Evolutionary conservation across 2,797 vertebrate genomes (phyloP).

Genomic region (Lacerta viridis): DNA sequence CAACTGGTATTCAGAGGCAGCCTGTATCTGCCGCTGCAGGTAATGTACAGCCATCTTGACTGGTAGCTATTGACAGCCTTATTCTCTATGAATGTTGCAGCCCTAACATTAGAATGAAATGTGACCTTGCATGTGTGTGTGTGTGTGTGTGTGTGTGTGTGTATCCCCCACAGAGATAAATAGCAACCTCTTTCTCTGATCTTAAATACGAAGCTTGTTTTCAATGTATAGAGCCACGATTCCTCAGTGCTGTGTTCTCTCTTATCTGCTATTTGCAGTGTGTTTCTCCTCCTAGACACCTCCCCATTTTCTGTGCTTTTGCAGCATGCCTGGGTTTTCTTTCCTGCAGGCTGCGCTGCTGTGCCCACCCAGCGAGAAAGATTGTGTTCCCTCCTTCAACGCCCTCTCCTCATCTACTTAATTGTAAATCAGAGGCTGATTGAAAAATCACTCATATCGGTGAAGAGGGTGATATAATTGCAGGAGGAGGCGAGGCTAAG

Average conservation of each 20-base stretch:
- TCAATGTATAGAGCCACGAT: background rate
- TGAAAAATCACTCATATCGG: background rate
- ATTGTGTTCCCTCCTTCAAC: background rate
- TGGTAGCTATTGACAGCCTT: background rate
- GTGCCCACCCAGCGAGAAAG: background rate
- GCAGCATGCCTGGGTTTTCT: background rate
- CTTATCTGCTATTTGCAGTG: conserved; percentile 12
- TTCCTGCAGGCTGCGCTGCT: background rate
- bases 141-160: too few relatives aligned
- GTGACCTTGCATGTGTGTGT: too few relatives aligned
- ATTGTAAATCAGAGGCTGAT: conserved; percentile 11
- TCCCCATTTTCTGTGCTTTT: background rate
- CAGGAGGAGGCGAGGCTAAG: background rate
- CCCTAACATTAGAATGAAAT: background rate
- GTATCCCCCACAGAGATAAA: background rate
- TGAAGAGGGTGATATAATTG: background rate
- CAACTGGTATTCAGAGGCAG: background rate
- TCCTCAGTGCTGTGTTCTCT: background rate
- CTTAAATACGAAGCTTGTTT: background rate
- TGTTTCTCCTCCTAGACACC: background rate
- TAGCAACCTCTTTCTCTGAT: background rate
- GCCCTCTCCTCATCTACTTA: background rate
- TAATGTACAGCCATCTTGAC: background rate
- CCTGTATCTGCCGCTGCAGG: background rate
- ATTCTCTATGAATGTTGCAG: background rate